These are phyloP conservation scores for Oreochromis aureus DNA, from an alignment of 2,113 vertebrate species.

Conservation along the genomic window DNA sequence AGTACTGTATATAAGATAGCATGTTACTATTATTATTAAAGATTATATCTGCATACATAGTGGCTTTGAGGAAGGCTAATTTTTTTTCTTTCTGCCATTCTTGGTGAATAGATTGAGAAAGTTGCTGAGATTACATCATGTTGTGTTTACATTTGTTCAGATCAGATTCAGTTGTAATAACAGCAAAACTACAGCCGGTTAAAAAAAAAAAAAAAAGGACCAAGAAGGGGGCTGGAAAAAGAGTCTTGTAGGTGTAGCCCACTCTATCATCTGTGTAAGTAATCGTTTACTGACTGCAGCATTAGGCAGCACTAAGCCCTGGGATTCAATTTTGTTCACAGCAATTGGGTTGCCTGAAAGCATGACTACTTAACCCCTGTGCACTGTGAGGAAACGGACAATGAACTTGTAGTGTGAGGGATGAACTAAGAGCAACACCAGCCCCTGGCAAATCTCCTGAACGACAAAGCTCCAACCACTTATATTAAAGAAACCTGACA, in stretches of 20 bases:
- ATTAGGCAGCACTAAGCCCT: not conserved
- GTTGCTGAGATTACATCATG: not conserved
- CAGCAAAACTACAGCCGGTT: not conserved
- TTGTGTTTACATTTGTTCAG: not conserved
- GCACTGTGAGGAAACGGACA: slow-evolving; percentile 5
- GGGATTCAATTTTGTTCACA: not conserved
- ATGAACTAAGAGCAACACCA: slow-evolving; percentile 10
- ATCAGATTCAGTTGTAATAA: not conserved
- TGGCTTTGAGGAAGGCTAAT: not conserved
- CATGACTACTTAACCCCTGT: not conserved
- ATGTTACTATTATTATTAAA: not conserved
- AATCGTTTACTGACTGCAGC: not conserved
- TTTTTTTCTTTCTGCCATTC: not conserved
- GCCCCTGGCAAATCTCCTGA: not conserved
- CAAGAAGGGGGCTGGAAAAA: not conserved
- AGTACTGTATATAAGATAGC: not conserved
- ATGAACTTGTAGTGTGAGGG: not conserved
- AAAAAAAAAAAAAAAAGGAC: not conserved
- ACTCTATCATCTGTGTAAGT: not conserved
- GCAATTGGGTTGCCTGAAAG: slow-evolving; percentile 21
- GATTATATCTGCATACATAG: not conserved
- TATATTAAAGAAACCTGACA: not conserved
- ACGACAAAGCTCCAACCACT: not conserved
- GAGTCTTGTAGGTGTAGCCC: not conserved
- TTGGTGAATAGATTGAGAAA: not conserved